Base-by-base conservation (phyloP, 2,113 vertebrate genomes). In the Haemorhous mexicanus region DNA sequence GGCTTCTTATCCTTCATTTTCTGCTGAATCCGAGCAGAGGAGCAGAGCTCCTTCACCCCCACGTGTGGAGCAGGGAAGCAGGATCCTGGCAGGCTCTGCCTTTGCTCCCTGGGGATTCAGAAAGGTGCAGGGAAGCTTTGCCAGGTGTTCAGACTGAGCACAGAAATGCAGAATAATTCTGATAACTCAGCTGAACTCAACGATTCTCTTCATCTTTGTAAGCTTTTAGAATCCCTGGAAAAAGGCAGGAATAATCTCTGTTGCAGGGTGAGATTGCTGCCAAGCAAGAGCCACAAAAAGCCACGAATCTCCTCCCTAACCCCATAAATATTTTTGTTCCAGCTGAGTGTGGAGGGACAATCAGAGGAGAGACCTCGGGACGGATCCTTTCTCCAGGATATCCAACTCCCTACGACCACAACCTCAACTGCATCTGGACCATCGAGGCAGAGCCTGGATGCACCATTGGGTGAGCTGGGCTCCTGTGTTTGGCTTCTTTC, bases 361-460 rank as follows among this genome's bases (percentile, higher is more conserved):
- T 99, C 88, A 98, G 93, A 96, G 99, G 99, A 21, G 99, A 99
- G 68, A 76, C 93, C 3, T 97, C 98, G 0, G 99, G 99, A 24
- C 98, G 99, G 47, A 98, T 99, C 66, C 97, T 99, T 84, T 99
- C 99, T 43, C 99, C 99, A 0, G 99, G 99, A n/a, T 99, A 99
- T 77, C 99, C 99, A 2, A 98, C 98, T 1, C 99, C 99, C 7
- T 99, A 99, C 0, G 99, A 99, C 69, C 99, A 99, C 94, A 99
- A 99, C 82, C 98, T 99, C 90, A 99, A 99, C 95, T 99, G 99
- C 49, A 97, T 99, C 75, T 99, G 99, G 99, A 99, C 94, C 20
- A 98, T 99, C 5, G 99, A 99, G 92, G 99, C 99, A 16, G 98
- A 99, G 5, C 98, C 99, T 7, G 99, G 99, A 28, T 99, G 99